Base-by-base conservation (phyloP, 2,797 vertebrate genomes). In the Buceros bicornis region DNA sequence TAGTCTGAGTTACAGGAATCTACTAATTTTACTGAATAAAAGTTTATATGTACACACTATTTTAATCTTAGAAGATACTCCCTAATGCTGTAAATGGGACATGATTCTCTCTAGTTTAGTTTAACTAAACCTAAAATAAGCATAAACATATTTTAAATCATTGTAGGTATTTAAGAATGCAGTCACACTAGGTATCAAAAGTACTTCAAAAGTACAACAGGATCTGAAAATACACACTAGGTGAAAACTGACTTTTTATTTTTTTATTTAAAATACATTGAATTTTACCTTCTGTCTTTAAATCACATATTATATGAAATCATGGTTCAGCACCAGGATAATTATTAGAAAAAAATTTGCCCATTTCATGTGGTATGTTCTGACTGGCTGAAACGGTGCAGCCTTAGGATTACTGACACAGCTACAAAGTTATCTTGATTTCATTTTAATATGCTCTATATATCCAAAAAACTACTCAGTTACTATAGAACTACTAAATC, bases 1-100 rank as follows among this genome's bases (percentile, higher is more conserved):
- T 18, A 70, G 67, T 26, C 28, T 53, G 45, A 82, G 50, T 43
- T 87, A 45, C 53, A 69, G 90, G 33, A 51, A 88, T 45, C 28
- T 83, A 85, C 20, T 93, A 50, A 80, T 90, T 97, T 84, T 78
- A 87, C 12, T 81, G 50, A 85, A 31, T 45, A 56, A n/a, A 66
- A 78, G 5, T 40, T 54, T 61, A 20, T 35, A 82, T 9, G 21
- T 31, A 48, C 10, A 48, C 10, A 19, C 4, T 29, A 61, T 48
- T 35, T 83, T 72, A 64, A 69, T 58, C 7, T 74, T 47, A 71
- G 15, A 84, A 62, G 19, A 74, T 29, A 84, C 13, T 82, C 66
- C 33, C 43, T 88, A 82, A 85, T 64, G 8, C 81, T 21, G 24
- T 71, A 91, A 65, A 67, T 10, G n/a, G 19, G 69, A 82, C 29